Evolutionary conservation across 2,113 vertebrate species (phyloP).

Genomic region (Oncorhynchus clarkii): DNA sequence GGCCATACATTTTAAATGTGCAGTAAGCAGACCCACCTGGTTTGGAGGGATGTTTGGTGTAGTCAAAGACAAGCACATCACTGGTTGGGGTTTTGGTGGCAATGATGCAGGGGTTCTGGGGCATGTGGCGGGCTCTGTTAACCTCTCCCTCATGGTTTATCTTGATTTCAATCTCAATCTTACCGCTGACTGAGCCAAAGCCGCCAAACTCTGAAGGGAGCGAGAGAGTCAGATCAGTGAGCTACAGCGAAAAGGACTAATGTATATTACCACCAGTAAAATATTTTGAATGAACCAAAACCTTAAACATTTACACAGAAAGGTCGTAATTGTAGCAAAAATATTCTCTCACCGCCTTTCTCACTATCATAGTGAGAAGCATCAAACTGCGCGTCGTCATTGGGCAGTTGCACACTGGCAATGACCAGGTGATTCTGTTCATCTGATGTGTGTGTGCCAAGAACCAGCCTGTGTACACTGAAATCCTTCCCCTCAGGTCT

Average conservation of each 20-base stretch:
- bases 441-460: conserved; percentile 96
- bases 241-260: too few relatives aligned
- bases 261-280: too few relatives aligned
- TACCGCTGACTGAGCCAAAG: conserved; percentile 97
- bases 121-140: conserved; percentile 97
- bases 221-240: not conserved
- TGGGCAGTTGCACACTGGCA: conserved; percentile 95
- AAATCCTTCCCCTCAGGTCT: conserved; percentile 98
- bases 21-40: conserved; percentile 75
- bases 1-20: too few relatives aligned
- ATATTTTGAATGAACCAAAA: too few relatives aligned
- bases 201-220: conserved; percentile 88
- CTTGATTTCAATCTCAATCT: conserved; percentile 99
- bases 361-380: conserved; percentile 97
- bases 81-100: conserved; percentile 98
- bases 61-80: conserved; percentile 97
- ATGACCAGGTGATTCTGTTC: conserved; percentile 97
- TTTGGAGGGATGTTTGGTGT: conserved; percentile 98
- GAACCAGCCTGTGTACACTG: conserved; percentile 92
- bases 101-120: conserved; percentile 97
- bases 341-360: conserved; percentile 85
- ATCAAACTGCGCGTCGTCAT: conserved; percentile 96
- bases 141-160: conserved; percentile 99
- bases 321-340: not conserved
- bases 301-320: too few relatives aligned